phyloP scores from a whole-genome alignment of 2,888 invertebrate genomes.

The Spatulosminthurus flaviceps region DNA sequence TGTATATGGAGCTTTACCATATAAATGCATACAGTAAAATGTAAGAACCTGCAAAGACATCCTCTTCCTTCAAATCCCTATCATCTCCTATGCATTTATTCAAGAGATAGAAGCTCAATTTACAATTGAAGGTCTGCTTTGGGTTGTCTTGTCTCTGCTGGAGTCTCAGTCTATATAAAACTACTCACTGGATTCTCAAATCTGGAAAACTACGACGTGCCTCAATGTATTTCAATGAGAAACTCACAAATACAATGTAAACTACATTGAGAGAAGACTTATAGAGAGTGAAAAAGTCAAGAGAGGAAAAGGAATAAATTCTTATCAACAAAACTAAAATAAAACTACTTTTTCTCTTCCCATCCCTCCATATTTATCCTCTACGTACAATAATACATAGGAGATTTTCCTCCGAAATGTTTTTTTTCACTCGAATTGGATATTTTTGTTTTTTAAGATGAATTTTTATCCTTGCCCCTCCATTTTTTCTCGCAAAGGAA shows the following conservation, averaged over 20 bases:
- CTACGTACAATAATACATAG: neutral
- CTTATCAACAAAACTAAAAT: slow-evolving; percentile 15
- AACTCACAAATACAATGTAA: neutral
- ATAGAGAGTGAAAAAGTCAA: slow-evolving; percentile 8
- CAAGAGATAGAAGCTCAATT: slow-evolving; percentile 42
- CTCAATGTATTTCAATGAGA: neutral
- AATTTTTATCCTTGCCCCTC: too few relatives aligned
- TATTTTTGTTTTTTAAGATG: neutral
- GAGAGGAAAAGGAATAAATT: slow-evolving; percentile 19
- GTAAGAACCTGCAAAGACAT: neutral
- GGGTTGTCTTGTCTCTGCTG: slow-evolving; percentile 45
- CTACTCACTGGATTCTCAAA: slow-evolving; percentile 41
- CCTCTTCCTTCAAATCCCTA: neutral
- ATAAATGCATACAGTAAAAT: neutral
- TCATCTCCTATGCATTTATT: slow-evolving; percentile 37
- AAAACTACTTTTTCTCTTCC: slow-evolving; percentile 34
- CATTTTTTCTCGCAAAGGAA: too few relatives aligned
- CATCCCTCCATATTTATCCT: neutral
- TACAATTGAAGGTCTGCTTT: slow-evolving; percentile 44
- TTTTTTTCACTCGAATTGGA: neutral
- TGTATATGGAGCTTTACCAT: too few relatives aligned
- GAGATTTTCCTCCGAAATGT: neutral
- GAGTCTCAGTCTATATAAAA: slow-evolving; percentile 34
- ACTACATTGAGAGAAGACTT: neutral
- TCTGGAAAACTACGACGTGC: slow-evolving; percentile 40